These are phyloP conservation scores for Drosophila pegasa DNA, from an alignment of 2,888 invertebrate species.

Conservation along the genomic window DNA sequence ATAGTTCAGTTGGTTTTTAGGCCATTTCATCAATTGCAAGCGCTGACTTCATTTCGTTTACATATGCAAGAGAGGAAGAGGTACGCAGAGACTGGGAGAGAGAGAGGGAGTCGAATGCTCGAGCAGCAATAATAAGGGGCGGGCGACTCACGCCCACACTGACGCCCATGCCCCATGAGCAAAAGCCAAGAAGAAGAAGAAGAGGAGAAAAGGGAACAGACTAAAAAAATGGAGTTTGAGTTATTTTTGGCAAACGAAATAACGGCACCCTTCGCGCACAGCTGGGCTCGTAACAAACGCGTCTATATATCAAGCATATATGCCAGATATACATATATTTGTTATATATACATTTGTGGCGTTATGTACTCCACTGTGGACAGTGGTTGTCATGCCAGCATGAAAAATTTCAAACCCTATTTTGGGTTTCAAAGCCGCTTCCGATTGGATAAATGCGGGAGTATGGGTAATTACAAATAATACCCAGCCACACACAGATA, in stretches of 20 bases:
- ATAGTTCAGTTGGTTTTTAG: slow-evolving; percentile 59
- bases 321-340: slow-evolving; percentile 9
- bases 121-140: background rate
- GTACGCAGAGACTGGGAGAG: background rate
- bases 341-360: slow-evolving; percentile 23
- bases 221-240: slow-evolving; percentile 79
- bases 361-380: slow-evolving; percentile 39
- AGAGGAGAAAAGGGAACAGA: background rate
- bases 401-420: slow-evolving; percentile 76
- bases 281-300: slow-evolving; percentile 51
- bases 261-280: slow-evolving; percentile 76
- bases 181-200: slow-evolving; percentile 4
- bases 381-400: slow-evolving; percentile 64
- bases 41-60: slow-evolving; percentile 64
- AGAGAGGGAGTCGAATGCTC: slow-evolving; percentile 2
- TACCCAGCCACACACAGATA: slow-evolving; percentile 35
- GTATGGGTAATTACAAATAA: slow-evolving; percentile 83
- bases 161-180: slow-evolving; percentile 5
- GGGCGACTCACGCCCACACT: background rate
- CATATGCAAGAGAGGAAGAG: background rate
- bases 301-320: slow-evolving; percentile 18
- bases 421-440: slow-evolving; percentile 82
- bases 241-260: slow-evolving; percentile 74
- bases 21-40: slow-evolving; percentile 53
- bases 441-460: slow-evolving; percentile 80